Evolutionary conservation across 2,113 vertebrate genomes (phyloP).

Genomic region (Parus major): DNA sequence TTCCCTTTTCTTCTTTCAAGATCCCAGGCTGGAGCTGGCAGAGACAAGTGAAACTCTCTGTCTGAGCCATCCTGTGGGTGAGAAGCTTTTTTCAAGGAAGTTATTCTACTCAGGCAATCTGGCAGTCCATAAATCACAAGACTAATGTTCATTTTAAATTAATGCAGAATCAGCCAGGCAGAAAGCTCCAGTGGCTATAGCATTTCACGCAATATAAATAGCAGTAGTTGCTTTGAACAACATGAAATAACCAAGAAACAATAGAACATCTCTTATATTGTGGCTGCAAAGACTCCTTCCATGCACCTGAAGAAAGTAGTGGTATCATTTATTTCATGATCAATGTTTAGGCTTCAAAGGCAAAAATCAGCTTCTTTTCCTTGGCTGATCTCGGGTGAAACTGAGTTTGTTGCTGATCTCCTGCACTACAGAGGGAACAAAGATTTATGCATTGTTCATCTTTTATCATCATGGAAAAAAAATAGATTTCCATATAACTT

Average conservation of each 20-base stretch:
- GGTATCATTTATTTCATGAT: neutral
- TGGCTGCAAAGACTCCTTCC: neutral
- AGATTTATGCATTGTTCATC: neutral
- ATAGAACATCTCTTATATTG: neutral
- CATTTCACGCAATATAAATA: neutral
- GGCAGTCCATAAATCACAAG: slow-evolving; percentile 30
- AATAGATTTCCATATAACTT: neutral
- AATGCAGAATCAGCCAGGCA: slow-evolving; percentile 15
- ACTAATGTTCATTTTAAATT: slow-evolving; percentile 17
- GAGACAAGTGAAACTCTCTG: neutral
- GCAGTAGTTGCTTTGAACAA: neutral
- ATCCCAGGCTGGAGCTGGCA: neutral
- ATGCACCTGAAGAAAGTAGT: neutral
- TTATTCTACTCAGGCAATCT: neutral
- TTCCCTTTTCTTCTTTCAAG: neutral
- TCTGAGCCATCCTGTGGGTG: neutral
- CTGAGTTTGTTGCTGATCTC: neutral
- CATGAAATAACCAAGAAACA: neutral
- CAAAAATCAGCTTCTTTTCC: neutral
- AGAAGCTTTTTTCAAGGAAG: slow-evolving; percentile 1
- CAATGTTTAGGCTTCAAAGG: slow-evolving; percentile 6
- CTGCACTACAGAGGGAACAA: neutral
- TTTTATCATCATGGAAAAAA: neutral
- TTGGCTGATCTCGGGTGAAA: slow-evolving; percentile 1
- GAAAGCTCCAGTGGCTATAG: slow-evolving; percentile 11